Evolutionary conservation across 2,113 vertebrate species (phyloP), one percentile per base, ranked within the genome.

Genomic region (Mesembrinibis cayennensis): DNA sequence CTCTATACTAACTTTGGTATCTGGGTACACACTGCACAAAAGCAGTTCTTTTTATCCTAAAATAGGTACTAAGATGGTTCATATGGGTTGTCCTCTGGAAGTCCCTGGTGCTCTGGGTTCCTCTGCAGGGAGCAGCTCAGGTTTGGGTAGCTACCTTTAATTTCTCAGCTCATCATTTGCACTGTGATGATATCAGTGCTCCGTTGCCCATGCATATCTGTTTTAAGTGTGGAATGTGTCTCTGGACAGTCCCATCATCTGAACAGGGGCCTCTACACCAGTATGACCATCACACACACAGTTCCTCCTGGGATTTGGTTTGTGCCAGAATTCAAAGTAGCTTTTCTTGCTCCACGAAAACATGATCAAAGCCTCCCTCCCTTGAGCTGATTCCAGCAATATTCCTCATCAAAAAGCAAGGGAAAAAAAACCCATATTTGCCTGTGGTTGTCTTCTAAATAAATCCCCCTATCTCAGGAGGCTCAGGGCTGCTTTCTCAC

Each of bases 361-460:
- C 82, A 85, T 42, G 93, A 95, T 95, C 92, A 97, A 96, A 97
- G 96, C 42, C 50, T 94, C 34, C 14, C 25, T 97, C 59, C 82
- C 88, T 63, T 80, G 72, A 95, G 88, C 93, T 92, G 90, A 92
- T 90, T 69, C 79, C 76, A 94, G 90, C 88, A 92, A 93, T 92
- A 94, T 96, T 96, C 69, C 65, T 90, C 94, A 90, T 93, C 86
- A 95, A 97, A 93, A 94, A 94, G 87, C 70, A 76, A 70, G 29
- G 12, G 4, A 40, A 63, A 49, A 94, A 85, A 56, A 59, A 15
- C 47, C 2, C 62, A 23, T 89, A 91, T 93, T 95, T 95, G 96
- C 92, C 94, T 84, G 56, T 97, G 89, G 94, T 92, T 81, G 47
- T 93, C 86, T 92, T 93, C 96, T 89, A 96, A 95, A 95, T 95